phyloP scores from a whole-genome alignment of 2,888 invertebrate species.

The Dicycla oo region DNA sequence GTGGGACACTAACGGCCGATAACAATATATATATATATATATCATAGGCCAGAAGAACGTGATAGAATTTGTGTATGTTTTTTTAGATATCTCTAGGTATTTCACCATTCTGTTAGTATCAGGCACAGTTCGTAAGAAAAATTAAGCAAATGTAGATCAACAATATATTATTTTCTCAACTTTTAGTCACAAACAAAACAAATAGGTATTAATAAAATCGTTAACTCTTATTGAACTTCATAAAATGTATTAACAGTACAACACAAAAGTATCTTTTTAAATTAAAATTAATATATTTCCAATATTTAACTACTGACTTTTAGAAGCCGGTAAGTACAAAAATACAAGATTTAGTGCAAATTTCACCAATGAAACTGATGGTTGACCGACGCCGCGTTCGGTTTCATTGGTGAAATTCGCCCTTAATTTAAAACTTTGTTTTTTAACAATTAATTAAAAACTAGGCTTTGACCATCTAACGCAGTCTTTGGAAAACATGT shows the following conservation, averaged over 20 bases:
- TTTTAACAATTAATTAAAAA: background rate
- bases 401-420: background rate
- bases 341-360: conserved; percentile 16
- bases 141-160: conserved; percentile 4
- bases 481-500: conserved; percentile 14
- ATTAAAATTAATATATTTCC: conserved; percentile 1
- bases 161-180: conserved; percentile 38
- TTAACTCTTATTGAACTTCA: background rate
- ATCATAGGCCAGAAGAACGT: background rate
- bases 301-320: background rate
- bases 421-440: conserved; percentile 4
- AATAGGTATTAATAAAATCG: background rate
- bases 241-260: conserved; percentile 5
- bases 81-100: background rate
- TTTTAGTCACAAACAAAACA: conserved; percentile 29
- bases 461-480: background rate
- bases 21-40: background rate
- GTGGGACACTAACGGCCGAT: background rate
- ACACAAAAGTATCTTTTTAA: background rate
- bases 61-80: background rate
- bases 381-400: background rate
- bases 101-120: no score
- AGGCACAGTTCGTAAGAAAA: background rate
- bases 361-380: background rate
- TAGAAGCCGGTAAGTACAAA: conserved; percentile 22